phyloP scores from a whole-genome alignment of 2,797 vertebrate genomes.

The Gymnodraco acuticeps region DNA sequence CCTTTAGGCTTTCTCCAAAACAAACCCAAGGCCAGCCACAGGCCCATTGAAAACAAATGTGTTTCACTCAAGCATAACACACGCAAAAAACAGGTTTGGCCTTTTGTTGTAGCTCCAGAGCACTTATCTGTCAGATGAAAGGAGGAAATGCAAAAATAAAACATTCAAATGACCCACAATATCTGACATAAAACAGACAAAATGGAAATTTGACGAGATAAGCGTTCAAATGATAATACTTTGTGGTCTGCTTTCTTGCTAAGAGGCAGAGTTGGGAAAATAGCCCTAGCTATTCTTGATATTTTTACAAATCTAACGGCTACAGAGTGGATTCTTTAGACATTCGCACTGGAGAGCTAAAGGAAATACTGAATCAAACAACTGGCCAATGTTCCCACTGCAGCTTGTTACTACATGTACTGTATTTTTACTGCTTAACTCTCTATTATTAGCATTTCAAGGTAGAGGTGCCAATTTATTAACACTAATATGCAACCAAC shows the following conservation, averaged over 20 bases:
- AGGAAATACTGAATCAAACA: neutral
- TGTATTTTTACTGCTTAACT: neutral
- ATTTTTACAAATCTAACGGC: constrained; percentile 18
- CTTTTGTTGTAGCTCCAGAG: constrained; percentile 13
- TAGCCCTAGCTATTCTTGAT: neutral
- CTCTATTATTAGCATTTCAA: neutral
- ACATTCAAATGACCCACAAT: constrained; percentile 45
- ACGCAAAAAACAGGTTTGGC: constrained; percentile 8
- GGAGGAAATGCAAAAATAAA: constrained; percentile 48
- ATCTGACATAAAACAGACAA: constrained; percentile 16
- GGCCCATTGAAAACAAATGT: constrained; percentile 35
- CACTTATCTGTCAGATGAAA: constrained; percentile 26
- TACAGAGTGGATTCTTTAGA: neutral
- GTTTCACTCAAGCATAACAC: constrained; percentile 26
- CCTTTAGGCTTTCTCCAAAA: constrained; percentile 23
- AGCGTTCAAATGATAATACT: constrained; percentile 34
- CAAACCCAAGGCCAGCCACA: constrained; percentile 22
- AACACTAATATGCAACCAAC: neutral
- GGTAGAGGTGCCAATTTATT: neutral
- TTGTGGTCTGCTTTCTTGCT: neutral
- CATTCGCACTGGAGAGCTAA: neutral
- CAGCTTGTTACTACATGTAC: neutral
- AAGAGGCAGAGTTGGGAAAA: constrained; percentile 13
- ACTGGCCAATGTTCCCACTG: constrained; percentile 15
- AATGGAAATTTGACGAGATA: constrained; percentile 28